Conservation (phyloP, 2,888 invertebrate genomes). For the Geophilus truncorum region DNA sequence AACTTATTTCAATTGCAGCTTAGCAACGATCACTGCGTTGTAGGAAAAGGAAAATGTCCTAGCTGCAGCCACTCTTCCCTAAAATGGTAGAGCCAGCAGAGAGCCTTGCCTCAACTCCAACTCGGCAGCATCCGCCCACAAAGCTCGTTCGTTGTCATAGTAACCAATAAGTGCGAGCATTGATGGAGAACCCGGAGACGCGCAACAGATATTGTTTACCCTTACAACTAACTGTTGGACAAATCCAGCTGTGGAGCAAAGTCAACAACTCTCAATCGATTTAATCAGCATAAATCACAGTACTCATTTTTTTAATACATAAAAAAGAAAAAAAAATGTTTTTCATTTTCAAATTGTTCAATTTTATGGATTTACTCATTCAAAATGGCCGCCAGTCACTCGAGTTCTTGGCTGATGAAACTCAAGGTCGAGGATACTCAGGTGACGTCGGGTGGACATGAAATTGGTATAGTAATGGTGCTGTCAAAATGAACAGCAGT, state of each 20-base stretch:
- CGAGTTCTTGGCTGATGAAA: neutral
- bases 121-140: slow-evolving; percentile 21
- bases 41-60: neutral
- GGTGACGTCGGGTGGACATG: neutral
- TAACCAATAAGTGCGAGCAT: slow-evolving; percentile 1
- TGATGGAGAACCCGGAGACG: neutral
- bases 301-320: too few species aligned
- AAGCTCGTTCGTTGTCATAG: slow-evolving; percentile 17
- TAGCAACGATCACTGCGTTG: neutral
- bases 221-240: neutral
- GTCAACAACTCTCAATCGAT: neutral
- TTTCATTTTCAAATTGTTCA: neutral
- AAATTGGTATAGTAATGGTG: neutral
- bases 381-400: neutral
- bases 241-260: neutral
- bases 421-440: neutral
- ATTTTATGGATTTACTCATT: neutral
- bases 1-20: neutral
- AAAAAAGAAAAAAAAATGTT: neutral
- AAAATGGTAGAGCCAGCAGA: neutral
- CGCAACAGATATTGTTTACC: slow-evolving; percentile 8
- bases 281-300: too few species aligned
- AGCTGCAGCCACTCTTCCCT: neutral
- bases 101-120: slow-evolving; percentile 15
- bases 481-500: neutral